phyloP scores from a whole-genome alignment of 2,888 invertebrate genomes.

The Laothoe populi region DNA sequence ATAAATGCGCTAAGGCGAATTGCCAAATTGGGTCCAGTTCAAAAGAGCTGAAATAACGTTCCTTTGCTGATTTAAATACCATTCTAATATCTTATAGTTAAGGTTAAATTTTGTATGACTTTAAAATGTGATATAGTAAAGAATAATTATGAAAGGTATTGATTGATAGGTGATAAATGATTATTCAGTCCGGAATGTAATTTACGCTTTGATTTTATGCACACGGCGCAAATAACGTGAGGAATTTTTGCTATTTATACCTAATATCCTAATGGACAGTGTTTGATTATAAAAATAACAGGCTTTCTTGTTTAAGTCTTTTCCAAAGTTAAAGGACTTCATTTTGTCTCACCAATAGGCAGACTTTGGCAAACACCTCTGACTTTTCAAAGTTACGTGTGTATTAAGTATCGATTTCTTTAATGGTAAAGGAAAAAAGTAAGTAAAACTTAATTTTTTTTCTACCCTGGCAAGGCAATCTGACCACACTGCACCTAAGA shows the following conservation, averaged over 20 bases:
- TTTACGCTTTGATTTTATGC: conserved; percentile 20
- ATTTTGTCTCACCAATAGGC: too few relatives aligned
- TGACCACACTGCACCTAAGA: too few relatives aligned
- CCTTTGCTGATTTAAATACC: background rate
- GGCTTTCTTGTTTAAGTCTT: too few relatives aligned
- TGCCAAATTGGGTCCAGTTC: background rate
- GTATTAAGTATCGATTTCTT: too few relatives aligned
- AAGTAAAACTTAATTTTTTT: too few relatives aligned
- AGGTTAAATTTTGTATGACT: background rate
- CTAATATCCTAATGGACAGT: background rate
- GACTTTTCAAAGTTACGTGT: too few relatives aligned
- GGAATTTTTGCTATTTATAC: background rate
- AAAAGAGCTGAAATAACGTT: background rate
- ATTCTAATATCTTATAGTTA: background rate
- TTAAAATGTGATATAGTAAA: background rate
- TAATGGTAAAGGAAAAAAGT: too few relatives aligned
- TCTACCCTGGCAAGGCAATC: too few relatives aligned
- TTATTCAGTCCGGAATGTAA: conserved; percentile 18
- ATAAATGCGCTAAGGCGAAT: conserved; percentile 1
- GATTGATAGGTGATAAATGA: background rate
- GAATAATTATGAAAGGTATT: background rate
- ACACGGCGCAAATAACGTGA: conserved; percentile 2
- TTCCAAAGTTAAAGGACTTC: too few relatives aligned
- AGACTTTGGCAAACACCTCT: too few relatives aligned
- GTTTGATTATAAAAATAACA: too few relatives aligned